phyloP scores from a whole-genome alignment of 2,797 vertebrate species.

The Pseudochirops cupreus region DNA sequence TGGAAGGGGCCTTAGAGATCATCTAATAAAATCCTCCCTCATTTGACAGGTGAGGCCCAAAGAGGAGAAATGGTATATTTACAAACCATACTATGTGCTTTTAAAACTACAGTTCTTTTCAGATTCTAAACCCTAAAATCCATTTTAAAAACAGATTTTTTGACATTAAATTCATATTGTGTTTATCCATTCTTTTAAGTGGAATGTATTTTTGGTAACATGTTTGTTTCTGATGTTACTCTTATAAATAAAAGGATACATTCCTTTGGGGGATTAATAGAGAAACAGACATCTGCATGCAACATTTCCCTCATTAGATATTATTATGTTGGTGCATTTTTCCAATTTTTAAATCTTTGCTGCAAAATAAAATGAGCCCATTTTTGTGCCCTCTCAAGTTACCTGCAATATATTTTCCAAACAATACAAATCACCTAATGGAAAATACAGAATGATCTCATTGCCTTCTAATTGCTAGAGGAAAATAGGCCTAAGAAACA shows the following conservation, averaged over 20 bases:
- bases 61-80: background rate
- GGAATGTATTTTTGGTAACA: constrained; percentile 70
- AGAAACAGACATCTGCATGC: constrained; percentile 80
- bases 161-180: constrained; percentile 75
- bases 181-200: constrained; percentile 77
- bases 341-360: constrained; percentile 76
- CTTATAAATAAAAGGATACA: constrained; percentile 81
- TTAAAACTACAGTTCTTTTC: constrained; percentile 70
- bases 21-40: background rate
- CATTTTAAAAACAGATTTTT: constrained; percentile 77
- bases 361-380: constrained; percentile 79
- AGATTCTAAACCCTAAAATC: constrained; percentile 72
- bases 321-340: constrained; percentile 80
- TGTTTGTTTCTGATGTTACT: constrained; percentile 74
- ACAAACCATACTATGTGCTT: constrained; percentile 33
- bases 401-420: constrained; percentile 68
- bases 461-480: constrained; percentile 51
- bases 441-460: constrained; percentile 64
- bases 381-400: constrained; percentile 79
- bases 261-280: constrained; percentile 82
- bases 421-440: constrained; percentile 76
- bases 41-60: background rate
- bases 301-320: constrained; percentile 83
- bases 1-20: background rate
- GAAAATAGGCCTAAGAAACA: constrained; percentile 62